Evolutionary conservation across 2,888 invertebrate species (phyloP), one percentile per base, ranked within the genome.

Genomic region (Cryptocephalus moraei): DNA sequence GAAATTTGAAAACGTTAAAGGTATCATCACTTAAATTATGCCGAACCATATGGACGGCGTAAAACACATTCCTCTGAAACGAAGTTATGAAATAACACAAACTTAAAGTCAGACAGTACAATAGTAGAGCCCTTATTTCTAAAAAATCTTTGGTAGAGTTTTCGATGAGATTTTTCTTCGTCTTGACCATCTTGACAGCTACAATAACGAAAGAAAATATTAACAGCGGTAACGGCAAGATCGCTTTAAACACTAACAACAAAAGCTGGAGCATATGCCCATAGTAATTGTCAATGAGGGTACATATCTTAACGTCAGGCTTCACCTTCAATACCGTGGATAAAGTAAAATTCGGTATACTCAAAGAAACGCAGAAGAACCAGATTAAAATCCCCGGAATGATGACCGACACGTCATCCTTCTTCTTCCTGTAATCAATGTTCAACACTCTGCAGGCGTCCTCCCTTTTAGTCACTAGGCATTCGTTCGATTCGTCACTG

Each of bases 321-420:
- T 70, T 59, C 10, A 53, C 47, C 46, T 51, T 52, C 63, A 40
- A 49, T 3, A 73, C 73, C 8, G 75, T 73, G 6, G 79, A 75
- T 52, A 79, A 65, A 32, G 73, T 70, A 62, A 76, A 78, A 56
- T 77, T 76, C 9, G 81, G 81, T 42, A 81, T 71, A 61, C 80
- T 78, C 33, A 80, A 62, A 1, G 80, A 80, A 39, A 74, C 62
- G 33, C 78, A 73, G 42, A 79, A 61, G 51, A 78, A 70, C 80
- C 80, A 80, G 42, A 80, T 72, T 53, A 79, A 74, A 46, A 76
- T 59, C 22, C 73, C 70, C 1, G 80, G 80, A 42, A 75, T 70
- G 34, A 73, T 62, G 31, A 78, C 73, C 10, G 77, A 73, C 34
- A 80, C 66, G 46, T 66, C 63, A 33, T 65, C 69, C 22, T 72